Evolutionary conservation across 2,888 invertebrate genomes (phyloP).

Genomic region (Meteorus cinctellus): DNA sequence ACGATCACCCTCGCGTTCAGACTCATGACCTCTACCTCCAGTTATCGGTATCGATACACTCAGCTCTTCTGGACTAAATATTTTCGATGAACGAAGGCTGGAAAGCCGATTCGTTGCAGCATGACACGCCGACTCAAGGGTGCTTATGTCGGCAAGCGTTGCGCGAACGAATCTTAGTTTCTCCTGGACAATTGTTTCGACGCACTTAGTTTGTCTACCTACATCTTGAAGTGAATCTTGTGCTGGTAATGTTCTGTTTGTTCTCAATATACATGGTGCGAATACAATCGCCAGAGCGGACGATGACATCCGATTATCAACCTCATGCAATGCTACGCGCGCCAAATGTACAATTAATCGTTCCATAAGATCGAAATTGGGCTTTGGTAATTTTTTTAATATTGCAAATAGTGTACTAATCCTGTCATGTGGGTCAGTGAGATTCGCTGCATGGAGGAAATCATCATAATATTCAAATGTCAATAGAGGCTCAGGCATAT

Average conservation of each 20-base stretch:
- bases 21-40: slow-evolving; percentile 58
- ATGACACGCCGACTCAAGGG: slow-evolving; percentile 89
- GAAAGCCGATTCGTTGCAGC: slow-evolving; percentile 88
- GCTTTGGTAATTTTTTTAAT: slow-evolving; percentile 90
- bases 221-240: slow-evolving; percentile 95
- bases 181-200: slow-evolving; percentile 92
- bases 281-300: slow-evolving; percentile 95
- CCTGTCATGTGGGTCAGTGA: slow-evolving; percentile 86
- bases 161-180: slow-evolving; percentile 89
- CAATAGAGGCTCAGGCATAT: slow-evolving; percentile 93
- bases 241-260: slow-evolving; percentile 89
- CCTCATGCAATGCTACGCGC: slow-evolving; percentile 89
- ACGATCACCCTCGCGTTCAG: slow-evolving; percentile 68
- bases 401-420: slow-evolving; percentile 90
- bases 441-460: slow-evolving; percentile 90
- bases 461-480: slow-evolving; percentile 96
- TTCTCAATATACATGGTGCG: slow-evolving; percentile 93
- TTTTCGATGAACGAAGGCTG: slow-evolving; percentile 84
- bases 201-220: slow-evolving; percentile 89
- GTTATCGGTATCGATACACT: slow-evolving; percentile 66
- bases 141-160: slow-evolving; percentile 92
- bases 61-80: slow-evolving; percentile 78
- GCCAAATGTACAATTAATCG: slow-evolving; percentile 94
- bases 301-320: slow-evolving; percentile 93
- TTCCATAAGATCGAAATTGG: slow-evolving; percentile 93